Conservation (phyloP, 2,888 invertebrate genomes). For the Oasisia sp. region DNA sequence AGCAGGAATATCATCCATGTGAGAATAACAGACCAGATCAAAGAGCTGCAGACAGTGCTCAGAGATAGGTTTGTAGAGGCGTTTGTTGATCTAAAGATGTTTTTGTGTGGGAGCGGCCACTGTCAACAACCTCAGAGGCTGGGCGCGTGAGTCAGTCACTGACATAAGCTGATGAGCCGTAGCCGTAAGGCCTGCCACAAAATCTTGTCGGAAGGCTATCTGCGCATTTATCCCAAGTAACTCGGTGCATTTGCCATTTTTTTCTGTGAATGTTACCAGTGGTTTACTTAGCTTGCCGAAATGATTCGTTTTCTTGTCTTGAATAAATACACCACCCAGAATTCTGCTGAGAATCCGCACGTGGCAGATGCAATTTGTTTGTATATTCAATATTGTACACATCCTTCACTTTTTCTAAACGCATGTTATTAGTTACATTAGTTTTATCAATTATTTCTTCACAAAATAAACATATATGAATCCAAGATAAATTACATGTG, state of each 20-base stretch:
- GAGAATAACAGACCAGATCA: conserved; percentile 59
- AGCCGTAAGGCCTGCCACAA: background rate
- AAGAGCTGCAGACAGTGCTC: conserved; percentile 68
- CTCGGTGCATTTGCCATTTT: background rate
- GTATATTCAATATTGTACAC: too few relatives aligned
- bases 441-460: too few relatives aligned
- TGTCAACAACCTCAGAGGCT: conserved; percentile 17
- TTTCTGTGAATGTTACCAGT: background rate
- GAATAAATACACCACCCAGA: background rate
- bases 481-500: too few relatives aligned
- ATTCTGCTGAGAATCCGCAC: background rate
- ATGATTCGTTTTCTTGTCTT: too few relatives aligned
- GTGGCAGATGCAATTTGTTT: background rate
- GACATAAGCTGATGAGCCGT: background rate
- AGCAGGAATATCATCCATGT: conserved; percentile 54
- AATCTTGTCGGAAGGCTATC: background rate
- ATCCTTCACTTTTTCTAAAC: too few relatives aligned
- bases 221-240: background rate
- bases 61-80: conserved; percentile 65
- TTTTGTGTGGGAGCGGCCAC: background rate
- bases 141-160: conserved; percentile 13
- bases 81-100: background rate
- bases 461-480: too few relatives aligned
- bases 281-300: background rate
- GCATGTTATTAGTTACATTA: too few relatives aligned